phyloP scores from a whole-genome alignment of 2,113 vertebrate species.

The human (Homo sapiens) region GRCh38 chr3:114289501-114290000 shows the following conservation, averaged over 20 bases:
- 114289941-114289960: not conserved
- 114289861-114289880: not conserved
- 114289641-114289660: not conserved
- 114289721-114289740: not conserved
- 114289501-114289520: not conserved
- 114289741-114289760: not conserved
- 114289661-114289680: not conserved
- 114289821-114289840: not conserved
- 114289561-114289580: constrained; percentile 12
- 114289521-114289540: constrained; percentile 26
- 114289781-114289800: not conserved
- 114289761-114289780: not conserved
- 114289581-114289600: not conserved
- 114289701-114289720: not conserved
- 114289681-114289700: not conserved
- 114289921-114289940: not conserved
- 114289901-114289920: not conserved
- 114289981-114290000: not conserved
- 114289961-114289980: not conserved
- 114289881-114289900: not conserved
- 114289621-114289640: not conserved
- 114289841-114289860: not conserved
- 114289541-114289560: not conserved
- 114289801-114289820: not conserved
- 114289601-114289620: constrained; percentile 4